Evolutionary conservation across 2,113 vertebrate species (phyloP).

Genomic region (Pteruthius melanotis): DNA sequence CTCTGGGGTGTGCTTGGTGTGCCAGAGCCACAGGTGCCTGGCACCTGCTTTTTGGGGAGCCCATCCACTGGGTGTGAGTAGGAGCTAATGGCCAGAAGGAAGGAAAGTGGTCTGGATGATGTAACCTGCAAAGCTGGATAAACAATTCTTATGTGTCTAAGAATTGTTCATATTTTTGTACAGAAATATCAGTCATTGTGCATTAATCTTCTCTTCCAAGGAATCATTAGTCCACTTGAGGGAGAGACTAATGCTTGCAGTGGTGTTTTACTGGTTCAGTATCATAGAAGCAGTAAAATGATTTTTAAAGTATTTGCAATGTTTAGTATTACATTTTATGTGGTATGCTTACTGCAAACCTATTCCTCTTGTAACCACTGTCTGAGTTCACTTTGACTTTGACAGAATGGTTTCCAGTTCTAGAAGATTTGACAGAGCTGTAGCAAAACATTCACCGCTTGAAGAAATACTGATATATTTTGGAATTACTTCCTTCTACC

Average conservation of each 20-base stretch:
- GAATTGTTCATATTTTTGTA: background rate
- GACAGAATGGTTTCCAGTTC: background rate
- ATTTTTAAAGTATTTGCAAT: background rate
- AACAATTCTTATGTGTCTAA: background rate
- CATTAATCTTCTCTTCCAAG: background rate
- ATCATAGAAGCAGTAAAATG: background rate
- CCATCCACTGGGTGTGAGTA: rapidly evolving
- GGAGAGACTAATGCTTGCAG: background rate
- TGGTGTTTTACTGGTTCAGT: background rate
- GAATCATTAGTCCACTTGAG: background rate
- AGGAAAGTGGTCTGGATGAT: background rate
- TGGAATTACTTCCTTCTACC: background rate
- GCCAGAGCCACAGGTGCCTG: background rate
- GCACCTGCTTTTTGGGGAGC: background rate
- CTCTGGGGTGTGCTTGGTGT: background rate
- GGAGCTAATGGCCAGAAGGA: background rate
- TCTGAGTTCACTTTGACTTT: background rate
- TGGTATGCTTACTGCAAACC: background rate
- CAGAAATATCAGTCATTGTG: background rate
- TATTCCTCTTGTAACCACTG: background rate
- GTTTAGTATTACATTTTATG: background rate
- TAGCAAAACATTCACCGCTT: background rate
- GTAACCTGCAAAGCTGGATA: background rate
- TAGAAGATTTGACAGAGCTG: background rate
- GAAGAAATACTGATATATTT: background rate